phyloP scores from a whole-genome alignment of 2,888 invertebrate genomes.

The Cerastis leucographa region DNA sequence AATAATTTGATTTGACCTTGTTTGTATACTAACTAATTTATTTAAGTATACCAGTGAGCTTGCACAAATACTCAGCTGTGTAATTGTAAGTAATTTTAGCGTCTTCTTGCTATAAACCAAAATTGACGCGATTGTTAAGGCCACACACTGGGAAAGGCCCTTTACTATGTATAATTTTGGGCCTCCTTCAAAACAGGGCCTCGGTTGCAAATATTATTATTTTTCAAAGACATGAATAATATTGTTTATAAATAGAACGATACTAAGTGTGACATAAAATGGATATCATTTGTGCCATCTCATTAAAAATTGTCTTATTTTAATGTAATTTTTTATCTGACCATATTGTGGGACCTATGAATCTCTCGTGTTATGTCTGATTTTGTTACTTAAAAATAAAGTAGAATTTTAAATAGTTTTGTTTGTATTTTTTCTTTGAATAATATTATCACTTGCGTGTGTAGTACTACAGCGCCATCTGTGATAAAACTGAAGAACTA shows the following conservation, averaged over 20 bases:
- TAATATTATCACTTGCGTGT: too few species aligned
- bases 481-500: too few species aligned
- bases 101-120: slow-evolving; percentile 19
- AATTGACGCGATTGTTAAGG: slow-evolving; percentile 8
- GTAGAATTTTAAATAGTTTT: slow-evolving; percentile 56
- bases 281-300: slow-evolving; percentile 57
- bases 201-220: neutral
- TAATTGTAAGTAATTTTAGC: slow-evolving; percentile 35
- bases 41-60: slow-evolving; percentile 48
- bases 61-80: slow-evolving; percentile 55
- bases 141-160: neutral
- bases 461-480: too few species aligned
- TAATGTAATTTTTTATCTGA: slow-evolving; percentile 19
- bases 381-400: slow-evolving; percentile 65
- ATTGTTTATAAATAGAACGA: neutral
- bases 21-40: slow-evolving; percentile 24
- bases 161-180: neutral
- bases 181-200: neutral
- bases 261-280: neutral
- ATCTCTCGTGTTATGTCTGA: slow-evolving; percentile 43
- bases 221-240: neutral
- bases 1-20: neutral
- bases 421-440: neutral
- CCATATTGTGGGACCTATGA: slow-evolving; percentile 17
- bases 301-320: slow-evolving; percentile 7